Evolutionary conservation across 2,113 vertebrate species (phyloP).

Genomic region (Neofelis nebulosa): DNA sequence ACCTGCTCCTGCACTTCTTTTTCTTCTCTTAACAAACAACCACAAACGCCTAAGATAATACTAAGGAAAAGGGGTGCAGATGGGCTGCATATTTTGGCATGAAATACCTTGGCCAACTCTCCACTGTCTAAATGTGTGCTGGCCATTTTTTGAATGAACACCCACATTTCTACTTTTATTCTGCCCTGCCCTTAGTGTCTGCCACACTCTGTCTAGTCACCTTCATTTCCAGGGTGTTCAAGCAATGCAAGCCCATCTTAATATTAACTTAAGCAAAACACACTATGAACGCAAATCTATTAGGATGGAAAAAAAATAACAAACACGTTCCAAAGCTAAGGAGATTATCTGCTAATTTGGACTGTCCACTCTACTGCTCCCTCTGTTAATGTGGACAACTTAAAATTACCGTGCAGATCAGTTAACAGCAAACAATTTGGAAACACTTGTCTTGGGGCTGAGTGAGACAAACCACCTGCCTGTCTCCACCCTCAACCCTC

Average conservation of each 20-base stretch:
- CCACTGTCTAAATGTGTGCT: fast-evolving
- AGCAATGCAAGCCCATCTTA: constrained; percentile 10
- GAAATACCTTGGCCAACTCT: neutral
- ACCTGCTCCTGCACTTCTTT: neutral
- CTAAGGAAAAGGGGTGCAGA: neutral
- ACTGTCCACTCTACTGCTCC: neutral
- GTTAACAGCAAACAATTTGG: neutral
- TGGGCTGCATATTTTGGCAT: fast-evolving
- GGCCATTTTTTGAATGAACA: neutral
- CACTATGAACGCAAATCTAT: neutral
- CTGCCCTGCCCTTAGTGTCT: neutral
- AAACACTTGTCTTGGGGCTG: neutral
- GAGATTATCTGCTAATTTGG: neutral
- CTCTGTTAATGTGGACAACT: neutral
- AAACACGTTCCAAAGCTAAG: neutral
- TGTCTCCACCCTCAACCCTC: neutral
- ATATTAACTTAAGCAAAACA: neutral
- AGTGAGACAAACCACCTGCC: fast-evolving
- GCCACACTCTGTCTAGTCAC: neutral
- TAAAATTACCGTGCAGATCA: neutral
- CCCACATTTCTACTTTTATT: neutral
- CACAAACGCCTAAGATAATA: neutral
- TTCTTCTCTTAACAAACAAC: neutral
- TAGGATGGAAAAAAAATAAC: neutral
- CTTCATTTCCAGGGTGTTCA: neutral